Conservation (phyloP, 2,113 vertebrate genomes). For the Gallinago media region DNA sequence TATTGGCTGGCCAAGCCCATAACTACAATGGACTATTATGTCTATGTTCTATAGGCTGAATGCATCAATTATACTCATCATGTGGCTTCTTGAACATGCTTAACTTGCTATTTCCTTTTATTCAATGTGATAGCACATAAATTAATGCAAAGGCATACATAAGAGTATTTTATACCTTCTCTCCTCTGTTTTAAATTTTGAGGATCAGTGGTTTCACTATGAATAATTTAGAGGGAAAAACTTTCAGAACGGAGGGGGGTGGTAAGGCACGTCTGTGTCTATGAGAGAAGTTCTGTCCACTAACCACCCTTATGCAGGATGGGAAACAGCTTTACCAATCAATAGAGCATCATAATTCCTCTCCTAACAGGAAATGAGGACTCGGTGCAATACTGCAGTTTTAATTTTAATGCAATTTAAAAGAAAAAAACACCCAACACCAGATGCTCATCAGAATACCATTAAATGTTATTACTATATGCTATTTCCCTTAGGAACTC, state of each 20-base stretch:
- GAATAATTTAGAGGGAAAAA: constrained; percentile 54
- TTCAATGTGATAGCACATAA: constrained; percentile 37
- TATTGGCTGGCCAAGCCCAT: constrained; percentile 23
- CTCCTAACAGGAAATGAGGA: constrained; percentile 64
- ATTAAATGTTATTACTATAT: constrained; percentile 52
- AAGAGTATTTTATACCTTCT: constrained; percentile 30
- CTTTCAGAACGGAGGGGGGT: not conserved
- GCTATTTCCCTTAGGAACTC: constrained; percentile 37
- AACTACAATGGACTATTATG: constrained; percentile 61
- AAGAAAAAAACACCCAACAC: constrained; percentile 9
- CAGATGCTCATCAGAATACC: constrained; percentile 58
- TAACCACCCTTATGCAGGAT: constrained; percentile 30
- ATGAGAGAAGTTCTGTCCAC: not conserved
- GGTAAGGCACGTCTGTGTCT: not conserved
- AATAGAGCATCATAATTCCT: constrained; percentile 51
- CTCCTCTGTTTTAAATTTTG: constrained; percentile 35
- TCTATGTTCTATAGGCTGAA: constrained; percentile 55
- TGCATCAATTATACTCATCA: constrained; percentile 53
- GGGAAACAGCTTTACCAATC: constrained; percentile 59
- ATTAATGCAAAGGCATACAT: constrained; percentile 41
- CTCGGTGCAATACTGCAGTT: constrained; percentile 38
- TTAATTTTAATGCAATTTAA: constrained; percentile 59
- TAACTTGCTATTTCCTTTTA: constrained; percentile 51
- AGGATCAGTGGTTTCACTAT: constrained; percentile 24
- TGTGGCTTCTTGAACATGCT: constrained; percentile 35